Percentiles rank a stretch among this genome's conserved stretches.
Evolutionary conservation across 2,888 invertebrate species (phyloP).

Genomic region (Athetis lepigone): DNA sequence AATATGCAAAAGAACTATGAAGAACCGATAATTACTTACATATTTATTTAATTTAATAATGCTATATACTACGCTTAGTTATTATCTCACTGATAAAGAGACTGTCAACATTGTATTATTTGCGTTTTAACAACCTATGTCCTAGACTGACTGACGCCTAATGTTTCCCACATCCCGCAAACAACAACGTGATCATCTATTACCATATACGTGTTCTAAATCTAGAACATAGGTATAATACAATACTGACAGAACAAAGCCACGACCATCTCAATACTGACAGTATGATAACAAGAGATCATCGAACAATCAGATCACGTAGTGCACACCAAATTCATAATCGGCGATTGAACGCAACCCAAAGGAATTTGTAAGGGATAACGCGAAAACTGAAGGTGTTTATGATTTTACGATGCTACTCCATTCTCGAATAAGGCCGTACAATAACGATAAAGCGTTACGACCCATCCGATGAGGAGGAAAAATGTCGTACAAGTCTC

Average conservation of each 20-base stretch:
- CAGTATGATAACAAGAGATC: slow-evolving; percentile 66
- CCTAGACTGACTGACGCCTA: too few species aligned
- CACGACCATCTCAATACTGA: slow-evolving; percentile 43
- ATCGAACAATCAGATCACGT: slow-evolving; percentile 72
- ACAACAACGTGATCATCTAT: too few species aligned
- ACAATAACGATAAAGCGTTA: slow-evolving; percentile 86
- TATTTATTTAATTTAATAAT: too few species aligned
- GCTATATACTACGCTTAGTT: too few species aligned
- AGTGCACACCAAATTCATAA: slow-evolving; percentile 80
- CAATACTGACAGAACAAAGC: slow-evolving; percentile 24
- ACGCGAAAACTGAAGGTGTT: slow-evolving; percentile 79
- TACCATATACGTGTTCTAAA: background rate
- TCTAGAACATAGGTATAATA: background rate
- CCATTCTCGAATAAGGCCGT: slow-evolving; percentile 81
- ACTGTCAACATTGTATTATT: too few species aligned
- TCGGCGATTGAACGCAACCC: slow-evolving; percentile 73
- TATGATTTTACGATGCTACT: slow-evolving; percentile 85
- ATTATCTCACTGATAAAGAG: too few species aligned
- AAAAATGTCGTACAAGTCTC: slow-evolving; percentile 78
- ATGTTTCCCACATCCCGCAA: too few species aligned
- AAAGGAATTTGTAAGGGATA: slow-evolving; percentile 79
- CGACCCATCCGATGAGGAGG: slow-evolving; percentile 73
- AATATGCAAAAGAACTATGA: too few species aligned
- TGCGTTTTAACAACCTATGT: too few species aligned
- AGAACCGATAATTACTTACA: too few species aligned